A percentile compares a stretch with the other conserved stretches of the same genome.
phyloP scores from a whole-genome alignment of 2,888 invertebrate genomes.

The Drosophila peninsularis region DNA sequence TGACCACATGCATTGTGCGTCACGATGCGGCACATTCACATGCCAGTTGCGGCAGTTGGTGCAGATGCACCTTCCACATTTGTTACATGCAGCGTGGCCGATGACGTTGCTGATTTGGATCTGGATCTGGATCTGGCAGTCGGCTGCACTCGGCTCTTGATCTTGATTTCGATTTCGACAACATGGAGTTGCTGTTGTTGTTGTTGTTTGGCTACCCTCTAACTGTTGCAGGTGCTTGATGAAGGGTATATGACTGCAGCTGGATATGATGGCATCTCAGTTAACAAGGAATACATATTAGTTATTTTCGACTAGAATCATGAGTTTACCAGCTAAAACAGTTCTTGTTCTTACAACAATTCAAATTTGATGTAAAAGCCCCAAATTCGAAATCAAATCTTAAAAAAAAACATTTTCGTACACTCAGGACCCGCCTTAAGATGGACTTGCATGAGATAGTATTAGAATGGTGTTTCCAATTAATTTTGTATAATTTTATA shows the following conservation, averaged over 20 bases:
- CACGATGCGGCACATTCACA: conserved; percentile 58
- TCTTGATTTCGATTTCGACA: conserved; percentile 78
- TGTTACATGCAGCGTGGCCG: conserved; percentile 72
- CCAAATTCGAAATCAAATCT: too few species aligned
- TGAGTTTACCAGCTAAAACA: too few species aligned
- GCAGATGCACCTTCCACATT: conserved; percentile 55
- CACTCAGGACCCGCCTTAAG: too few species aligned
- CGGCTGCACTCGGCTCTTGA: conserved; percentile 58
- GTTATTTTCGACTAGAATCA: too few species aligned
- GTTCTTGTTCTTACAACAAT: too few species aligned
- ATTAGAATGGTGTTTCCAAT: too few species aligned
- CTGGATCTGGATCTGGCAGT: conserved; percentile 36
- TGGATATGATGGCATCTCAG: background rate
- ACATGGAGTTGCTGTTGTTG: conserved; percentile 61
- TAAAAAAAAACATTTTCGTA: too few species aligned
- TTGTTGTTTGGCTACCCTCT: conserved; percentile 13
- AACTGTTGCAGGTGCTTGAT: too few species aligned
- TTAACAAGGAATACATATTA: too few species aligned
- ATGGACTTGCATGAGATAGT: too few species aligned
- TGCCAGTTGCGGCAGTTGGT: conserved; percentile 16
- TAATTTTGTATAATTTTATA: too few species aligned
- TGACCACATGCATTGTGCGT: conserved; percentile 68
- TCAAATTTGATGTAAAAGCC: too few species aligned
- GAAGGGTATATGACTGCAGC: background rate
- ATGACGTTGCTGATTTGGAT: conserved; percentile 72